Base-by-base conservation (phyloP, 2,888 invertebrate species). In the Anaspis maculata region DNA sequence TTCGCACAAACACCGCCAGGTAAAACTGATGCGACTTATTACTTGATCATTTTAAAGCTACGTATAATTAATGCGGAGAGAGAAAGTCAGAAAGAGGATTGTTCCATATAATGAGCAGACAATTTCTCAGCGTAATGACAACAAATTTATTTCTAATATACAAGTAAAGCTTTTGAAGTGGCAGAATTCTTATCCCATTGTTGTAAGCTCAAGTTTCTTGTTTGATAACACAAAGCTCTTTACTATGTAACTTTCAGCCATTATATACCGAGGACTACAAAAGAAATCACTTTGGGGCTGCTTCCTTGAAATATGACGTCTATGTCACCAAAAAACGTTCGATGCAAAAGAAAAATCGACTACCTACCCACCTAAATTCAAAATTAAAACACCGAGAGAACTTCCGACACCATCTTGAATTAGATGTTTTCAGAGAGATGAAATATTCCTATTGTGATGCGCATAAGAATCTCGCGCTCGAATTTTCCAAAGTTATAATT, bases 401-500 rank as follows among this genome's bases (percentile, higher is more conserved):
- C 27, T 31, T 22, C 27, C 27, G 25, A 24, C 25, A 28, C 23
- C 27, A 36, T 32, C 32, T 37, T 32, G 32, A 3, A 7, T 25
- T 28, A 32, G 31, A 30, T 13, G 33, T 30, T 19, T n/a, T n/a
- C n/a, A n/a, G n/a, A n/a, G n/a, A n/a, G n/a, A n/a, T n/a, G n/a
- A n/a, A n/a, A n/a, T n/a, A n/a, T n/a, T n/a, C n/a, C n/a, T n/a
- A n/a, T n/a, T n/a, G n/a, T n/a, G n/a, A n/a, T n/a, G n/a, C n/a
- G n/a, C n/a, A n/a, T n/a, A n/a, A n/a, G n/a, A n/a, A n/a, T n/a
- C n/a, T n/a, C n/a, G 21, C 27, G 21, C 37, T 37, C 33, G 35
- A 51, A 52, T 56, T 54, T 49, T 49, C 49, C 49, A 49, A n/a
- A n/a, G n/a, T n/a, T 59, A 56, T 59, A 59, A 59, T 61, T 61